Evolutionary conservation across 2,797 vertebrate species (phyloP).

Genomic region (Gallinago solitaria): DNA sequence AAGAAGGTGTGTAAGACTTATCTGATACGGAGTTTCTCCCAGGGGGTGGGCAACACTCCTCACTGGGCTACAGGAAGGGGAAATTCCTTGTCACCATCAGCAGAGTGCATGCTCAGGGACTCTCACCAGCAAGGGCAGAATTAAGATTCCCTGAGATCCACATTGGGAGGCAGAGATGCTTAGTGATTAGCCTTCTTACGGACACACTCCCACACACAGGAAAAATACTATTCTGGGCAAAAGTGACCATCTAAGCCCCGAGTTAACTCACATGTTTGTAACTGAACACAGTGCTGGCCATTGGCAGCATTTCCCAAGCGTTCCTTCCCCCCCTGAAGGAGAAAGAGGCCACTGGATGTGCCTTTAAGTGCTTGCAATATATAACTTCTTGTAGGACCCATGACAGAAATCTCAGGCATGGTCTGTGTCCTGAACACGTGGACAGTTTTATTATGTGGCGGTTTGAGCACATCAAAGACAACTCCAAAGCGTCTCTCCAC

Average conservation of each 20-base stretch:
- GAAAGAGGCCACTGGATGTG: neutral
- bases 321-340: neutral
- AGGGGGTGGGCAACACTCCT: neutral
- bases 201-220: neutral
- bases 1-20: neutral
- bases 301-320: neutral
- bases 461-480: constrained; percentile 20
- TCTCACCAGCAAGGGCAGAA: neutral
- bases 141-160: neutral
- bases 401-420: constrained; percentile 34
- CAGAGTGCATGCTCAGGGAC: neutral
- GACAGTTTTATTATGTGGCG: constrained; percentile 17
- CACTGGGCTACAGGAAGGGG: neutral
- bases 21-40: neutral
- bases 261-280: neutral
- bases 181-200: neutral
- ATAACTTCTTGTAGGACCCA: neutral
- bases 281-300: neutral
- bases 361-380: neutral
- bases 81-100: neutral
- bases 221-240: neutral
- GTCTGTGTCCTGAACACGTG: constrained; percentile 9
- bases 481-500: neutral
- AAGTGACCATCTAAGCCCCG: neutral
- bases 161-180: neutral